phyloP scores from a whole-genome alignment of 2,113 vertebrate genomes.

The Pedetes capensis region DNA sequence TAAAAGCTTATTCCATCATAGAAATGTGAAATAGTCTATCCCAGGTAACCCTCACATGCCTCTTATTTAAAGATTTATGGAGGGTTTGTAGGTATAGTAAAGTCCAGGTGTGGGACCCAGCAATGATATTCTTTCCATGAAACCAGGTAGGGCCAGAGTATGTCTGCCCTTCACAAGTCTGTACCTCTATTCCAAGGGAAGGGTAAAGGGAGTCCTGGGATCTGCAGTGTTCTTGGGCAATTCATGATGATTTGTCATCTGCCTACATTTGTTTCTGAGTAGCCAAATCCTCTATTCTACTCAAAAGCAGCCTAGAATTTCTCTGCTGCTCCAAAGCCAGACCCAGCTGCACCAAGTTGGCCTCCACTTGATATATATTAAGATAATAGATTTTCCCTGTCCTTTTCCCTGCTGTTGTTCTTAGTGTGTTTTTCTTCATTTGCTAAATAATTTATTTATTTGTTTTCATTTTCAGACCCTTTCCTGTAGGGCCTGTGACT shows the following conservation, averaged over 20 bases:
- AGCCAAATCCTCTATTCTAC: not conserved
- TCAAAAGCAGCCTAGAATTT: conserved; percentile 1
- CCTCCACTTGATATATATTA: not conserved
- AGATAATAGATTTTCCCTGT: conserved; percentile 18
- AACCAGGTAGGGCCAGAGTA: not conserved
- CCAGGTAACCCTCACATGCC: not conserved
- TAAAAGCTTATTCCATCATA: not conserved
- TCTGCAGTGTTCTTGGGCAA: not conserved
- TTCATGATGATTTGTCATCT: not conserved
- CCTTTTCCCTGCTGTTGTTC: not conserved
- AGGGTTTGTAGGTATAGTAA: not conserved
- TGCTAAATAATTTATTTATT: not conserved
- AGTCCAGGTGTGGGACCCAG: not conserved
- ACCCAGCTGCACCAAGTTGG: not conserved
- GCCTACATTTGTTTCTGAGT: not conserved
- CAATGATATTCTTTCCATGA: not conserved
- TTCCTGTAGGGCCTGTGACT: not conserved
- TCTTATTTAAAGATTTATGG: not conserved
- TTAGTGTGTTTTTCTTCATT: conserved; percentile 43
- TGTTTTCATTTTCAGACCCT: not conserved
- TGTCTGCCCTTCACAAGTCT: not conserved
- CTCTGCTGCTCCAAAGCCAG: not conserved
- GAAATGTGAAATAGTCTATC: not conserved
- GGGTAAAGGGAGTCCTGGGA: no score
- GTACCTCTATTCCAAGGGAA: not conserved